phyloP scores from a whole-genome alignment of 2,797 vertebrate species.

The Sebastolobus altivelis region DNA sequence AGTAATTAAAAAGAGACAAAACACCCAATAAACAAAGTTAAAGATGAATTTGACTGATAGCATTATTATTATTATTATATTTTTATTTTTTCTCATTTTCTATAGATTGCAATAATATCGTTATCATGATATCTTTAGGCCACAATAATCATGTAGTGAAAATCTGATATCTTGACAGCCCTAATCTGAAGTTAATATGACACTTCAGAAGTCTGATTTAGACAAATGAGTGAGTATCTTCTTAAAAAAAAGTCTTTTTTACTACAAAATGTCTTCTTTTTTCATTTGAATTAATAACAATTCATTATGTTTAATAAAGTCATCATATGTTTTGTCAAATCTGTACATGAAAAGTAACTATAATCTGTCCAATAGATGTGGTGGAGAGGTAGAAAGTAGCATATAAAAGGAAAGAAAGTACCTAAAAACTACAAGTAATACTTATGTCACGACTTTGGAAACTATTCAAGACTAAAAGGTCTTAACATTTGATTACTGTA shows the following conservation, averaged over 20 bases:
- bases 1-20: too few relatives aligned
- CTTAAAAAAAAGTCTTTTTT: background rate
- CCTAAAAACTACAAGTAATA: background rate
- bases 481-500: slow-evolving; percentile 3
- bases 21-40: too few relatives aligned
- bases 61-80: too few relatives aligned
- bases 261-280: background rate
- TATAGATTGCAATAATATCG: too few relatives aligned
- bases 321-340: background rate
- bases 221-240: background rate
- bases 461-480: background rate
- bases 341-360: background rate
- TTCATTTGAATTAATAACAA: background rate
- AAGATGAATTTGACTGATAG: too few relatives aligned
- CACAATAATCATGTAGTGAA: too few relatives aligned
- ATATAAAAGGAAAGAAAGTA: background rate
- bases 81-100: too few relatives aligned
- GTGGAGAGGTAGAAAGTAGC: background rate
- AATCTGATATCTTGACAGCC: too few relatives aligned
- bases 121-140: too few relatives aligned
- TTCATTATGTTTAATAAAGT: background rate
- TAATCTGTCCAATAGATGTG: background rate
- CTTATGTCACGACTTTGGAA: background rate
- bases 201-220: background rate
- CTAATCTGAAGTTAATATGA: background rate